Base-by-base conservation (phyloP, 2,888 invertebrate species). In the Ypsolopha sequella region DNA sequence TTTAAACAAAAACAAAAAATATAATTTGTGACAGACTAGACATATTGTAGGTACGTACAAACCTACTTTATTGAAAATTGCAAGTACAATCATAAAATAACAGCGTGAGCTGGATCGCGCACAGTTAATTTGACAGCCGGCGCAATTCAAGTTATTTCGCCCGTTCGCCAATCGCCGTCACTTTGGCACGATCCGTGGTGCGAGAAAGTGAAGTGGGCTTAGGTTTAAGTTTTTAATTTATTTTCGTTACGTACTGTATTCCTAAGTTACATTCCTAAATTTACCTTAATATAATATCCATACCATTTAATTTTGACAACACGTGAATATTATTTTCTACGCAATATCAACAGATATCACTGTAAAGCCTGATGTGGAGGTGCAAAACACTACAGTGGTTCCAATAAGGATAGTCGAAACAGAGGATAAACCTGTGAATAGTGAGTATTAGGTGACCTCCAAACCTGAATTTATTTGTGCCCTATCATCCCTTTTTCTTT, bases 271-370 rank as follows among this genome's bases (percentile, higher is more conserved):
- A 24, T 24, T 24, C 24, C 24, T 24, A 24, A 4, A 24, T 24
- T 24, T 2, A 24, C n/a, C n/a, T n/a, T n/a, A 24, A 3, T 24
- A 24, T 24, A n/a, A 3, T 24, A 24, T 24, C 4, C 24, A 24
- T 24, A 24, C 4, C 24, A 24, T 24, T 24, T 24, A 24, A 47
- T 36, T 41, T 47, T 47, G 47, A 47, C 47, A 47, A 14, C n/a
- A 36, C 36, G 7, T 47, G 36, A 48, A 50, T 35, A 36, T 41
- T 36, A 51, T 48, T 75, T 80, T 80, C 76, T 61, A 74, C 70
- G 73, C 73, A 78, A 76, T 73, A 80, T 78, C 85, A 73, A 80
- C 86, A 86, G 86, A 85, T 82, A 60, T 76, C 63, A 66, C 51
- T 47, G 44, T 75, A 70, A 74, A 73, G 67, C 76, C 80, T 63